Evolutionary conservation across 2,888 invertebrate genomes (phyloP), one percentile per base, ranked within the genome.

Genomic region (Escarpia spicata): DNA sequence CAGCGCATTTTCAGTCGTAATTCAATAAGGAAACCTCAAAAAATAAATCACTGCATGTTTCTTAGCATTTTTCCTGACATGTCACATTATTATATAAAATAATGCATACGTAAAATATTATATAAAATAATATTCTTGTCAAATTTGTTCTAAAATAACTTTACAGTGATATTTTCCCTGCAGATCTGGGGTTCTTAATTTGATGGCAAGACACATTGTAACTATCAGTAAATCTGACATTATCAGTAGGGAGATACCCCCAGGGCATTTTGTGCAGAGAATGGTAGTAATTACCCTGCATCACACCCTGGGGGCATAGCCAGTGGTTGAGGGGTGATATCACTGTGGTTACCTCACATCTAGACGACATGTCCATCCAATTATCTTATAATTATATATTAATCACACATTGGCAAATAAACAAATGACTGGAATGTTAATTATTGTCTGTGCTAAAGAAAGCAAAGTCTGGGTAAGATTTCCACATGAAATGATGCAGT

Each of bases 341-440:
- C 75, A 75, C 75, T 75, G 75, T 15, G 75, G 75, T 75, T 75
- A 75, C 19, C 75, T 75, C 75, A 75, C 26, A 6, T 75, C 75
- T 75, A 75, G 75, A 75, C 19, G 75, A n/a, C 19, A 26, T 75
- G 75, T 26, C 26, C 75, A 26, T 75, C 75, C 75, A 75, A 75
- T 75, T 75, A 75, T 75, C 75, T 75, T 75, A 75, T 75, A 75
- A 75, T 75, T 75, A 75, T 75, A 75, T 75, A 75, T 75, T 75
- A 75, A 75, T 75, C 26, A 75, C 75, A 26, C 75, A 75, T 75
- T 75, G 75, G 75, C 19, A 75, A 75, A 75, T 75, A 75, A 75
- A 75, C 75, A 75, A 75, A 75, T 6, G 75, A 26, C 9, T 37
- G 75, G 75, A n/a, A 75, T 26, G 75, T 26, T 75, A 75, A 75